Conservation (phyloP, 1,140 invertebrate genomes). For the Drosophila navojoa region DNA sequence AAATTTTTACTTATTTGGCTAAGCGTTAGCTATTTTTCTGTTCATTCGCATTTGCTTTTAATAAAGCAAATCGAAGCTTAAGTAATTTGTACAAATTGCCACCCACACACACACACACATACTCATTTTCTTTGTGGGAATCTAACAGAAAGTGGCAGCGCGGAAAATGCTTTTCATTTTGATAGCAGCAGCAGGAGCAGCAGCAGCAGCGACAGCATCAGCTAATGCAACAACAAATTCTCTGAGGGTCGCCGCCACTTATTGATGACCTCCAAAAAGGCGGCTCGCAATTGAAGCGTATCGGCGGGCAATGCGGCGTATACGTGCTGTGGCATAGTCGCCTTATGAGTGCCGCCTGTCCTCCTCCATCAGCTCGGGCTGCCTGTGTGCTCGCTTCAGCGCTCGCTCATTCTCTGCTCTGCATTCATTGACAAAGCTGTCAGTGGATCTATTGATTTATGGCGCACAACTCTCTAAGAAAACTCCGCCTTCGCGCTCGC, state of each 20-base stretch:
- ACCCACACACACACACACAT: constrained; percentile 14
- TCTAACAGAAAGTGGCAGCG: constrained; percentile 39
- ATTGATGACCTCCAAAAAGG: constrained; percentile 68
- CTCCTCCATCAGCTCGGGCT: not conserved
- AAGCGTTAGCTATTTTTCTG: constrained; percentile 3
- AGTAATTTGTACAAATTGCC: constrained; percentile 78
- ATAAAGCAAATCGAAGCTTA: constrained; percentile 72
- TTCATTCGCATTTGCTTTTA: constrained; percentile 49
- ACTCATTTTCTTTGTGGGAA: constrained; percentile 15
- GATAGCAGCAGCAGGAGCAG: constrained; percentile 39
- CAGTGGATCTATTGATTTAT: constrained; percentile 52
- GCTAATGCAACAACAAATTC: constrained; percentile 32
- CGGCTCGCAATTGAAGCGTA: constrained; percentile 48
- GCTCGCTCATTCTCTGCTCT: constrained; percentile 29
- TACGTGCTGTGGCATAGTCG: constrained; percentile 43
- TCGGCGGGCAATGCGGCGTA: constrained; percentile 62
- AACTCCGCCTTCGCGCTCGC: not conserved
- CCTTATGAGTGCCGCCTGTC: not conserved
- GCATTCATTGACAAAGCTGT: constrained; percentile 60
- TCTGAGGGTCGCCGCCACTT: constrained; percentile 54
- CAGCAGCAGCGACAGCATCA: constrained; percentile 35
- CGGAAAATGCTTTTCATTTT: constrained; percentile 65
- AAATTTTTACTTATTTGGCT: no score
- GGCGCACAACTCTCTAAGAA: constrained; percentile 10
- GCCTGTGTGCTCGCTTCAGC: not conserved